These are phyloP conservation scores for Thinocorus orbignyianus DNA, from an alignment of 2,113 vertebrate species.

Conservation along the genomic window DNA sequence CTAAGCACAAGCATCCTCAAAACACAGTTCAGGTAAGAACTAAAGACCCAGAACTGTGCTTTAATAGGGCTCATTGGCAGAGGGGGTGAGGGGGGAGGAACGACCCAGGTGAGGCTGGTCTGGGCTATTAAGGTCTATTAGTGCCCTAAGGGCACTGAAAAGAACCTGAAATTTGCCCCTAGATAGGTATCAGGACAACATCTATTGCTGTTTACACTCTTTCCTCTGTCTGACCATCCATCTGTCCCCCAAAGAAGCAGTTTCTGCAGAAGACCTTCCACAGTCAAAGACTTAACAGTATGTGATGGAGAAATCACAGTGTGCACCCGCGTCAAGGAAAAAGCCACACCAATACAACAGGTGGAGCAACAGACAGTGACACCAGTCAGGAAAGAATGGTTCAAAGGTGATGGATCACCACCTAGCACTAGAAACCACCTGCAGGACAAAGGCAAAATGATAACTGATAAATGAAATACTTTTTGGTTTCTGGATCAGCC, in stretches of 20 bases:
- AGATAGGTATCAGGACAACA: background rate
- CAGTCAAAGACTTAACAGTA: background rate
- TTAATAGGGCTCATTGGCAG: background rate
- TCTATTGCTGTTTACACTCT: background rate
- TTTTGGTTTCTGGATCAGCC: background rate
- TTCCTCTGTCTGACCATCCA: background rate
- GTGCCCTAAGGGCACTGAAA: background rate
- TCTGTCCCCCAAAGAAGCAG: background rate
- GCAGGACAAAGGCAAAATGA: background rate
- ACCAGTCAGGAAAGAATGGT: background rate
- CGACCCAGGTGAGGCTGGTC: background rate
- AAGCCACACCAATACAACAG: background rate
- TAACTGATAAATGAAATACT: background rate
- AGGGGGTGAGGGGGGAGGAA: rapidly evolving
- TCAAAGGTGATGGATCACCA: background rate
- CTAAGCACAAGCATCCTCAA: rapidly evolving
- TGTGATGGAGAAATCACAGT: background rate
- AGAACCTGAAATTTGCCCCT: background rate
- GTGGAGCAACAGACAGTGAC: background rate
- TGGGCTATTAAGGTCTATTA: background rate
- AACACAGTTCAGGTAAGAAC: background rate
- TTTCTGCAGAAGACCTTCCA: background rate
- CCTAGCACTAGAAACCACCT: background rate
- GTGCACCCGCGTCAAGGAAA: background rate
- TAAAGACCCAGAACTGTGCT: background rate